Base-by-base conservation (phyloP, 2,113 vertebrate species). In the Gambusia holbrooki region DNA sequence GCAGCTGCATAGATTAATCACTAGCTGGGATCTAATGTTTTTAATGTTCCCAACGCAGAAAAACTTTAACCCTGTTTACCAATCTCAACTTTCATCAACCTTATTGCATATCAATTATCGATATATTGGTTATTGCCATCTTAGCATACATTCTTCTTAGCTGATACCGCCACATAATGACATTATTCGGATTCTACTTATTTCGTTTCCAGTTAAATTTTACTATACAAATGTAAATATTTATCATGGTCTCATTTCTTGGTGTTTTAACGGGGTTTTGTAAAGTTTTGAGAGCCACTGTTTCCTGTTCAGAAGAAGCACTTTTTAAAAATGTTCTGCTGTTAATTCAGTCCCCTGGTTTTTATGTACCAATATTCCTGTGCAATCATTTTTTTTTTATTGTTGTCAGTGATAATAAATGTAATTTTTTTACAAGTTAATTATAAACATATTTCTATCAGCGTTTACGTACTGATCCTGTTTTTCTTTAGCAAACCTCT, bases 341-440 rank as follows among this genome's bases (percentile, higher is more conserved):
- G 25, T 61, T 10, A 14, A 30, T 69, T 22, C 6, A 51, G 6
- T 15, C 12, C 14, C 40, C 12, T 45, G 3, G 54, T n/a, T 51
- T n/a, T 28, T 42, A 25, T 60, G 40, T 42, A 30, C 27, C 14
- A 17, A 25, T 66, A 35, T 22, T 10, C 29, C 15, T 32, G 40
- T 75, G 64, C 1, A 68, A 54, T 79, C 2, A 15, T 14, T 27
- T 0, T 58, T 58, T 58, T 15, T 14, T 73, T 48, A 5, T 48
- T 48, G 14, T 27, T 54, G 15, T 45, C 19, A 66, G 27, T 51
- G 11, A n/a, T 67, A 72, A 76, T 69, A 48, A 77, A 79, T 25
- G 7, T 27, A 75, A 77, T 80, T 54, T 27, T 27, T 27, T 62
- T 45, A 45, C 28, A 9, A 61, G 63, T 64, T 25, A 73, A 69